Percentiles rank a stretch among this genome's conserved stretches.
Evolutionary conservation across 1,140 invertebrate genomes (phyloP).

Genomic region (Triops cancriformis): DNA sequence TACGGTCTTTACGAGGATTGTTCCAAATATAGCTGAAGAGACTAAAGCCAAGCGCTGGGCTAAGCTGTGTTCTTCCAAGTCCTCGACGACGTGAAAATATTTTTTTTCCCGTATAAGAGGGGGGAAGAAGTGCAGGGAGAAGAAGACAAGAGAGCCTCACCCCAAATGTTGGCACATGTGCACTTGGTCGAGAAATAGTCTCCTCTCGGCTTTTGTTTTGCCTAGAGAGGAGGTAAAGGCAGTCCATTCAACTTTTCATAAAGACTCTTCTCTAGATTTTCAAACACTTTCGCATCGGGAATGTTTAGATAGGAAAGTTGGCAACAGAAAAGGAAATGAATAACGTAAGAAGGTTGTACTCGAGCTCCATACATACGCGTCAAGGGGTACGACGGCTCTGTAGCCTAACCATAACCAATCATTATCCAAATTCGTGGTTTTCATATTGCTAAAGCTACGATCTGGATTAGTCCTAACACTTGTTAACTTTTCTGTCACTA

Average conservation of each 20-base stretch:
- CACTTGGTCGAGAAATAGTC: neutral
- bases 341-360: no score
- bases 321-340: no score
- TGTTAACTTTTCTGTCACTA: neutral
- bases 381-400: neutral
- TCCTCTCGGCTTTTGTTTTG: neutral
- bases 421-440: neutral
- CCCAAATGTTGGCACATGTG: constrained; percentile 9
- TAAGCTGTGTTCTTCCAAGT: neutral
- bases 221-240: neutral
- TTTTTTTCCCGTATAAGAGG: neutral
- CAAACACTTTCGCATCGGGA: neutral
- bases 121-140: neutral
- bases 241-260: neutral
- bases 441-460: neutral
- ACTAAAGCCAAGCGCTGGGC: neutral
- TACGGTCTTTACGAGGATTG: neutral
- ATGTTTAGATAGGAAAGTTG: no score
- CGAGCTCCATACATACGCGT: no score
- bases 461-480: neutral
- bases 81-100: neutral
- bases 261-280: neutral
- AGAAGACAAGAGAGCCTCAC: neutral
- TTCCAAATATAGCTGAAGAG: constrained; percentile 7
- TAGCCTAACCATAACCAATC: neutral